Base-by-base conservation (phyloP, 2,113 vertebrate species). In the Zapus hudsonius region DNA sequence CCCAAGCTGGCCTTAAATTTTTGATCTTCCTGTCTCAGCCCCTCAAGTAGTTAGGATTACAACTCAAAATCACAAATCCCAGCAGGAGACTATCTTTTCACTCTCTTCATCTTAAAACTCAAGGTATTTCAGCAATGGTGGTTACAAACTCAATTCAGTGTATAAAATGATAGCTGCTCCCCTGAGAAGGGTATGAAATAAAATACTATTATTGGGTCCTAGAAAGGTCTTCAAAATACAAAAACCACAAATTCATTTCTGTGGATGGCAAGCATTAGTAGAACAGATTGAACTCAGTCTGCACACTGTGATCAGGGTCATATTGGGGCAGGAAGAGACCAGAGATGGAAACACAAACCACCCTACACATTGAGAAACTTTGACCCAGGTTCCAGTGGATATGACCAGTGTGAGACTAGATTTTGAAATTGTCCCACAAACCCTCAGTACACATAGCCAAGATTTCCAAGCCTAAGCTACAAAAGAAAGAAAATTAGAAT, bases 201-300 rank as follows among this genome's bases (percentile, higher is more conserved):
- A 55, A 40, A 72, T 75, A 25, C 20, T 19, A 17, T 47, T 57
- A 23, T 40, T 72, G 44, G 87, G 61, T 72, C 29, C 66, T 72
- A 64, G 52, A 87, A 81, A 13, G n/a, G 44, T 23, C 8, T 92
- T 40, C 74, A 29, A 29, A 42, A 66, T 17, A 16, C 29, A 38
- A 83, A 42, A 95, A 81, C 47, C 59, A 76, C 44, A 74, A 73
- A 38, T 57, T 90, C 10, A 76, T 13, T 84, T 70, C 70, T 79
- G 6, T 89, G 66, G 29, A 25, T 52, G 25, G 16, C 22, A 52
- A 47, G 59, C n/a, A 38, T 69, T 63, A 47, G 33, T 25, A 13
- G 63, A 81, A 75, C 8, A 64, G 42, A 91, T 69, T 13, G 36
- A 59, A 44, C 55, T 33, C 19, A 1, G 8, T 66, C 38, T 57